Evolutionary conservation across 1,140 invertebrate species (phyloP).

Genomic region (Triops longicaudatus): DNA sequence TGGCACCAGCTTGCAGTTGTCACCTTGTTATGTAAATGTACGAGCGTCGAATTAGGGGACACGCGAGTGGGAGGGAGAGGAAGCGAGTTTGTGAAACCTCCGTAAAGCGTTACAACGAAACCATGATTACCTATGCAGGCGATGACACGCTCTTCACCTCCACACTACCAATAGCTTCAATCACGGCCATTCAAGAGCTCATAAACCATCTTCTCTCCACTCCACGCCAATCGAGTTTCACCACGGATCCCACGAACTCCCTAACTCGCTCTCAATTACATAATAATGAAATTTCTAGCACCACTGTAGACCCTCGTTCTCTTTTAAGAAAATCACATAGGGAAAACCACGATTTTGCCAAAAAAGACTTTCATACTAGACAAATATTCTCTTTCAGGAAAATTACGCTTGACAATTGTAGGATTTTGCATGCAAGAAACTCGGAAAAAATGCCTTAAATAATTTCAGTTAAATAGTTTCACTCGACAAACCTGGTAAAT

Average conservation of each 20-base stretch:
- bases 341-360: too few relatives aligned
- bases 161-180: neutral
- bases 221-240: neutral
- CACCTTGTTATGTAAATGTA: neutral
- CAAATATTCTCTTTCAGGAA: too few relatives aligned
- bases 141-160: slow-evolving; percentile 3
- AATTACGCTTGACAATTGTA: too few relatives aligned
- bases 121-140: slow-evolving; percentile 7
- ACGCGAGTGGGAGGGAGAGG: neutral
- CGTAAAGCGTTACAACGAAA: neutral
- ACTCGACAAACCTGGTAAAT: too few relatives aligned
- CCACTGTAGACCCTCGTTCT: too few relatives aligned
- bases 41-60: neutral
- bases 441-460: too few relatives aligned
- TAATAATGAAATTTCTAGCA: too few relatives aligned
- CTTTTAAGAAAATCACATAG: too few relatives aligned
- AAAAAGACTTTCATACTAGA: too few relatives aligned
- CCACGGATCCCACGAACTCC: neutral
- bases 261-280: too few relatives aligned
- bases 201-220: neutral
- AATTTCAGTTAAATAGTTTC: too few relatives aligned
- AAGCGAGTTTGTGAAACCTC: neutral
- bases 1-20: slow-evolving; percentile 5
- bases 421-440: too few relatives aligned
- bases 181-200: neutral